Evolutionary conservation across 2,888 invertebrate genomes (phyloP), one percentile per base, ranked within the genome.

Genomic region (Epistrophe grossulariae): DNA sequence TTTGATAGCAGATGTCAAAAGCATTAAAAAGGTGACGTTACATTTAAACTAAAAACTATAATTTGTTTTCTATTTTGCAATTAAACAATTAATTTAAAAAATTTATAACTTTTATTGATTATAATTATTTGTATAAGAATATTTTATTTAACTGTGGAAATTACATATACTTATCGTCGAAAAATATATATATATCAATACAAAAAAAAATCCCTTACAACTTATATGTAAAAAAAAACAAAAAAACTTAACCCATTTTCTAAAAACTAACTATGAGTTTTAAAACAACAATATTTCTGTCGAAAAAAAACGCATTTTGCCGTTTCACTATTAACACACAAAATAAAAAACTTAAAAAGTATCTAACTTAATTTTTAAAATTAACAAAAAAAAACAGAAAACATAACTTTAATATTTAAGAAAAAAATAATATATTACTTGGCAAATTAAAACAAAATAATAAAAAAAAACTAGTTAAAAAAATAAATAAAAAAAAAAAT

Each of bases 371-470:
- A 70, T 70, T 71, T 48, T 40, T 60, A 70, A 70, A 72, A 79
- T n/a, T 31, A 55, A 28, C 24, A 40, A 11, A 31, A 52, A 17
- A 48, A 38, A n/a, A n/a, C n/a, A 28, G 40, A 15, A 40, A 50
- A 24, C 35, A 28, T 43, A 59, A 68, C 17, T 38, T 50, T 35
- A 50, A 74, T 74, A 62, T 52, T 59, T 59, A 57, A 57, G 31
- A 28, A 76, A 82, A 60, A 76, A 82, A 60, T n/a, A 62, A 13
- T 40, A 24, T 70, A 70, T 55, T 70, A 50, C 50, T 57, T 80
- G 76, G 66, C 76, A 68, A 68, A 66, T 45, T 45, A 68, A 79
- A 74, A n/a, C 15, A 52, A 38, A 64, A 38, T 43, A 57, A n/a
- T n/a, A n/a, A n/a, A n/a, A n/a, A 66, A 38, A 57, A 74, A 38